Evolutionary conservation across 2,888 invertebrate genomes (phyloP).

Genomic region (Peribatodes rhomboidaria): DNA sequence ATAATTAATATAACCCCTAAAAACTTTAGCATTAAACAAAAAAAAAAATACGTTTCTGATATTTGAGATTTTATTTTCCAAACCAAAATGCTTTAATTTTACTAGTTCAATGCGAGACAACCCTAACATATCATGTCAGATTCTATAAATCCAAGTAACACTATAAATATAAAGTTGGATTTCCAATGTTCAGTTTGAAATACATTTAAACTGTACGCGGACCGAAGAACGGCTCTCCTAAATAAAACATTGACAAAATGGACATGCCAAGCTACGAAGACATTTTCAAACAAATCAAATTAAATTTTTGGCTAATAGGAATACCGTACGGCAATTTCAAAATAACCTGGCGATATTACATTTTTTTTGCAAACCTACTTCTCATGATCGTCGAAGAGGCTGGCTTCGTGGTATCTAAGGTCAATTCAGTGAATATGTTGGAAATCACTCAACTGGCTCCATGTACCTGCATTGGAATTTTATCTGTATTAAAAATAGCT

Average conservation of each 20-base stretch:
- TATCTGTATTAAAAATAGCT: slow-evolving; percentile 62
- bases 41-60: too few species aligned
- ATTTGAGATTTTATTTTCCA: too few species aligned
- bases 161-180: slow-evolving; percentile 16
- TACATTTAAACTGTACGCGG: slow-evolving; percentile 1
- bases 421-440: slow-evolving; percentile 66
- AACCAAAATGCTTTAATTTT: not conserved
- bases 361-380: slow-evolving; percentile 47
- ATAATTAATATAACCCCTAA: too few species aligned
- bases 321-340: slow-evolving; percentile 58
- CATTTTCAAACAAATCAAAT: slow-evolving; percentile 64
- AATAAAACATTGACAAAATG: slow-evolving; percentile 59
- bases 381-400: slow-evolving; percentile 58
- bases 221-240: not conserved
- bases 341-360: slow-evolving; percentile 55
- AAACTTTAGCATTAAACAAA: too few species aligned
- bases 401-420: slow-evolving; percentile 61
- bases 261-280: slow-evolving; percentile 64
- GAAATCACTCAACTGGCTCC: slow-evolving; percentile 69
- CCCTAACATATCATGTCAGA: slow-evolving; percentile 24
- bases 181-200: slow-evolving; percentile 11
- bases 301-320: slow-evolving; percentile 63
- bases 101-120: not conserved
- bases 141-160: slow-evolving; percentile 14
- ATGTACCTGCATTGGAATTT: slow-evolving; percentile 61